Evolutionary conservation across 2,888 invertebrate genomes (phyloP).

Genomic region (Drosophila pseudotakahashii): DNA sequence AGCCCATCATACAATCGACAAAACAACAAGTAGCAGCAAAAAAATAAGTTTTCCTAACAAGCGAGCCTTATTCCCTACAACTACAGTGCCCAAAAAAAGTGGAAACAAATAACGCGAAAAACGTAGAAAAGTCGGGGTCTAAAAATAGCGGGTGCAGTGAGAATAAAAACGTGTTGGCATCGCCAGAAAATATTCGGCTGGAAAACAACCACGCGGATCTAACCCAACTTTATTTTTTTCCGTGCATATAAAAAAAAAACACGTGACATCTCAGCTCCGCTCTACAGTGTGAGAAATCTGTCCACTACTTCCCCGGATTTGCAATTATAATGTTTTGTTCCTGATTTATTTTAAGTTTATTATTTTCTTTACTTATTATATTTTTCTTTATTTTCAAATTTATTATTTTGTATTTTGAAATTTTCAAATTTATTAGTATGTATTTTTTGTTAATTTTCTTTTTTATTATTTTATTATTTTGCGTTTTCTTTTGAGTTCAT

Average conservation of each 20-base stretch:
- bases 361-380: neutral
- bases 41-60: too few species aligned
- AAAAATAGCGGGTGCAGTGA: neutral
- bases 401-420: neutral
- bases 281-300: constrained; percentile 1
- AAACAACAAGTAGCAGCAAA: neutral
- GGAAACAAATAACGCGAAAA: neutral
- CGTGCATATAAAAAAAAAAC: neutral
- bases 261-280: neutral
- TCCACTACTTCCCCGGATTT: neutral
- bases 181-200: neutral
- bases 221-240: neutral
- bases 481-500: constrained; percentile 3
- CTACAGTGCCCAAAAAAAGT: neutral
- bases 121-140: neutral
- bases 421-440: too few species aligned
- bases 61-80: neutral
- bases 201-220: neutral
- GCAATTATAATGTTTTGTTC: too few species aligned
- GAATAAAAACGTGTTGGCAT: neutral
- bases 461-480: too few species aligned
- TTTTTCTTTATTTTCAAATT: neutral
- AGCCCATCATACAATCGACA: neutral
- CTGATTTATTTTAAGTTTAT: neutral
- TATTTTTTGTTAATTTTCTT: too few species aligned